phyloP scores from a whole-genome alignment of 2,888 invertebrate genomes.

The Sipha maydis region DNA sequence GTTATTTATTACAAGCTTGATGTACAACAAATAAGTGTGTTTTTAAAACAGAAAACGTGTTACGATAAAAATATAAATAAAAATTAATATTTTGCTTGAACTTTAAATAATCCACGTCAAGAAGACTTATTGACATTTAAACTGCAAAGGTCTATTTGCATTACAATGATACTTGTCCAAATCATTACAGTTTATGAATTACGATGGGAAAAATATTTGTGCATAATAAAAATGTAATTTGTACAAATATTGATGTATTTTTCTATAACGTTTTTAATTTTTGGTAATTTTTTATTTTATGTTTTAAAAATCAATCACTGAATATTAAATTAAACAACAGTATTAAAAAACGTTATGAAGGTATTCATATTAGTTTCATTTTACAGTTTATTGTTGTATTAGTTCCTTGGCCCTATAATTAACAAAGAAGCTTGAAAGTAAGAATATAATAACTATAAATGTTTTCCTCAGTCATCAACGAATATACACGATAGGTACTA shows the following conservation, averaged over 20 bases:
- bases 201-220: background rate
- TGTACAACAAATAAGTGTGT: background rate
- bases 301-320: background rate
- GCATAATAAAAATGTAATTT: background rate
- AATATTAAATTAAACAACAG: background rate
- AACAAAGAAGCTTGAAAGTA: constrained; percentile 18
- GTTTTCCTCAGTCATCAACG: constrained; percentile 2
- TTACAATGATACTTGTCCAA: background rate
- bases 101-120: background rate
- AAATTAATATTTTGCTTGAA: constrained; percentile 1
- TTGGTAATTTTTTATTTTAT: background rate
- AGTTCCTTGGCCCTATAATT: background rate
- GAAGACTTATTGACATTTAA: constrained; percentile 26
- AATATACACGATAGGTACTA: too few relatives aligned
- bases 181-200: constrained; percentile 2
- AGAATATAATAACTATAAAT: constrained; percentile 5
- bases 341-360: background rate
- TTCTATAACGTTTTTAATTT: background rate
- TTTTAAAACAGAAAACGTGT: constrained; percentile 7
- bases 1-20: background rate
- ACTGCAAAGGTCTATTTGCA: constrained; percentile 33
- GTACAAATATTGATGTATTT: constrained; percentile 17
- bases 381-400: background rate
- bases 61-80: background rate
- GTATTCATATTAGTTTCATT: constrained; percentile 5